phyloP scores from a whole-genome alignment of 2,113 vertebrate species.

The Dicerorhinus sumatrensis region DNA sequence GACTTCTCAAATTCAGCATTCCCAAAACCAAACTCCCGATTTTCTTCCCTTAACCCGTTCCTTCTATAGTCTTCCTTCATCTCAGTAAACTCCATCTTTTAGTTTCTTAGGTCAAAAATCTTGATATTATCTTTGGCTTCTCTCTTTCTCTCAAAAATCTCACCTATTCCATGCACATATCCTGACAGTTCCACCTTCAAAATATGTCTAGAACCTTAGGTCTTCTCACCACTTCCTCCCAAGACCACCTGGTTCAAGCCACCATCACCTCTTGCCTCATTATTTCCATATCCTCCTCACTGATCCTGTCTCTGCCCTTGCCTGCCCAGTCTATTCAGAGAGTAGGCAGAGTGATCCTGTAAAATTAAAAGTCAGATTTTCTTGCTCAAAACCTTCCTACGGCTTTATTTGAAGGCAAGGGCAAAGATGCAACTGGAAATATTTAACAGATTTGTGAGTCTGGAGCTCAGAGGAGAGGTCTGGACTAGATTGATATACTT shows the following conservation, averaged over 20 bases:
- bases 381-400: not conserved
- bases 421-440: not conserved
- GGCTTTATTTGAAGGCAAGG: not conserved
- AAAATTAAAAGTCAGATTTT: too few species aligned
- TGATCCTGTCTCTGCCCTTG: not conserved
- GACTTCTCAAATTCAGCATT: not conserved
- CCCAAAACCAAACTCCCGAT: not conserved
- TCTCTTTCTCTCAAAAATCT: not conserved
- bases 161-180: not conserved
- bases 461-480: not conserved
- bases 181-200: not conserved
- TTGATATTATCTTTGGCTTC: not conserved
- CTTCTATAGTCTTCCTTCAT: not conserved
- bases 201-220: not conserved
- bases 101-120: not conserved
- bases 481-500: too few species aligned
- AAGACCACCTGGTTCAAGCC: not conserved
- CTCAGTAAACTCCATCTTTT: not conserved
- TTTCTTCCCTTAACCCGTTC: not conserved
- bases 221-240: not conserved
- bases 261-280: not conserved
- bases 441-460: not conserved
- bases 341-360: not conserved
- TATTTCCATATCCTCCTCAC: not conserved
- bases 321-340: not conserved